Conservation (phyloP, 2,113 vertebrate species). For the Bambusicola thoracicus region DNA sequence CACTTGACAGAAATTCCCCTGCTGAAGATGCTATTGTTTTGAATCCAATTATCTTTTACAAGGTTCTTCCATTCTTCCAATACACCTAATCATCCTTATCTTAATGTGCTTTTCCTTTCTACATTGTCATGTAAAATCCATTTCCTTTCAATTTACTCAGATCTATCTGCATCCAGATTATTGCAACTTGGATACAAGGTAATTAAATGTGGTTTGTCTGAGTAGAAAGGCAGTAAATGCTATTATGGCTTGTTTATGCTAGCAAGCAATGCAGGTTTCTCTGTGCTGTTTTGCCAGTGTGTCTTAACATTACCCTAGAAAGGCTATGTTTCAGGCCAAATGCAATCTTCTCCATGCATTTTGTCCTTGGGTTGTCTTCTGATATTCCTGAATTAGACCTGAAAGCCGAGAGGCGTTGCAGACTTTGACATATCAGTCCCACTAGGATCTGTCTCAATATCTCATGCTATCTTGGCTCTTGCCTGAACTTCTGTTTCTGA, state of each 20-base stretch:
- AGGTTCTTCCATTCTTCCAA: conserved; percentile 59
- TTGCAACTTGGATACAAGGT: conserved; percentile 14
- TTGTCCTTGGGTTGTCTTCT: background rate
- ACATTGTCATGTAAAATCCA: conserved; percentile 35
- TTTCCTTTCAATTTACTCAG: conserved; percentile 67
- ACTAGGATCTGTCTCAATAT: background rate
- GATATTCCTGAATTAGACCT: background rate
- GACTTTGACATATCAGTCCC: background rate
- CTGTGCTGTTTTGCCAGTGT: background rate
- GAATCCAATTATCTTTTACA: conserved; percentile 63
- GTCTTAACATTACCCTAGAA: background rate
- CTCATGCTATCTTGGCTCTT: background rate
- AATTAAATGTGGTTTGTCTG: conserved; percentile 67
- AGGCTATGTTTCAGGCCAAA: background rate
- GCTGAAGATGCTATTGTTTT: conserved; percentile 33
- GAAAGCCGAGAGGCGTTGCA: background rate
- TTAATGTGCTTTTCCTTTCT: conserved; percentile 63
- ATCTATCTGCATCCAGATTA: conserved; percentile 60
- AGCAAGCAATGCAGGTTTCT: conserved; percentile 2
- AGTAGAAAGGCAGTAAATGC: conserved; percentile 44
- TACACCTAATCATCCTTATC: conserved; percentile 61
- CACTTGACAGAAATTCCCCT: conserved; percentile 5
- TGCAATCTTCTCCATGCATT: background rate
- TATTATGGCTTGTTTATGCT: conserved; percentile 47
- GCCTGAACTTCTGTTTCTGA: background rate